Base-by-base conservation (phyloP, 2,113 vertebrate genomes). In the Oreochromis spilurus region DNA sequence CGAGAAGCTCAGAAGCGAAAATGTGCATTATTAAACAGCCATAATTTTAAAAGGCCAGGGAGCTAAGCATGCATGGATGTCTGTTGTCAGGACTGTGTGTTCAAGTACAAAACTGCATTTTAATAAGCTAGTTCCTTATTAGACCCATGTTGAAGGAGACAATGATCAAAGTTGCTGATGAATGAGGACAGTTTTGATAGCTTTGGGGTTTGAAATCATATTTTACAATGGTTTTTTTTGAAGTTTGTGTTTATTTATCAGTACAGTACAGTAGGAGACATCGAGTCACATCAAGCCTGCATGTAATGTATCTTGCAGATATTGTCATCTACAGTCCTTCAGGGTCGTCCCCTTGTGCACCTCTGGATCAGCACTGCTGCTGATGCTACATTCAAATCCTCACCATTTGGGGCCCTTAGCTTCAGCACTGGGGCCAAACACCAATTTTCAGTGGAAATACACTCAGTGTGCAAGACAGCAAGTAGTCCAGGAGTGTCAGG, bases 21-120 rank as follows among this genome's bases (percentile, higher is more conserved):
- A 86, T 54, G 85, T 92, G 90, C 85, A 65, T 94, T 88, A 90
- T 85, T 45, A 65, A 90, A 92, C 58, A 94, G 94, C 94, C 95
- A 93, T 95, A 93, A 84, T 4, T 53, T 14, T 40, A 2, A 36
- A 26, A 82, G 75, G 45, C 50, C 45, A 24, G 65, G 16, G 67
- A 70, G 85, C 48, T 77, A 13, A 70, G 90, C 81, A 81, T 85
- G 90, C 83, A 4, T 84, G 84, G 75, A 31, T 82, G 82, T 52
- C 16, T 91, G 24, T 88, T 84, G 67, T 86, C 58, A 24, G 79
- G 83, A 88, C 83, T 77, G 72, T 52, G 70, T 77, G 72, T 77
- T 75, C 70, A 50, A 75, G 40, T 75, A 70, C 87, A 89, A 86
- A 24, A 43, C 52, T 62, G 67, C 70, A 79, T 88, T 86, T 83